Conservation (phyloP, 1,140 invertebrate genomes). For the Diachasmimorpha longicaudata region DNA sequence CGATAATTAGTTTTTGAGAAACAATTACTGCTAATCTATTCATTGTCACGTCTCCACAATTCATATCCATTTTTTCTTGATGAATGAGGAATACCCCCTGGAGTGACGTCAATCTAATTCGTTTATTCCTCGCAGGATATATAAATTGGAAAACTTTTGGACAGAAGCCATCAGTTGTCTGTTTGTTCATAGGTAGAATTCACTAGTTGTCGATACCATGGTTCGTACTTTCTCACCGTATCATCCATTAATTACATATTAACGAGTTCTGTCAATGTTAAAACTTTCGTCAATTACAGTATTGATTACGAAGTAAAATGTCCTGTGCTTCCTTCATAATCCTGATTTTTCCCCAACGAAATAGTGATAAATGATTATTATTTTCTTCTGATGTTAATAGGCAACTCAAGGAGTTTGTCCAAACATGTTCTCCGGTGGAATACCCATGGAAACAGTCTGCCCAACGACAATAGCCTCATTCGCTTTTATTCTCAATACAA, state of each 20-base stretch:
- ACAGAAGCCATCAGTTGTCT: neutral
- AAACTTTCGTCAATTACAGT: too few species aligned
- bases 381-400: neutral
- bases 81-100: too few species aligned
- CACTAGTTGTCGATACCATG: neutral
- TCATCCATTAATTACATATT: neutral
- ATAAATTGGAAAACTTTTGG: too few species aligned
- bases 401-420: constrained; percentile 18
- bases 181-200: neutral
- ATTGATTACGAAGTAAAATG: too few species aligned
- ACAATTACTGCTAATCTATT: neutral
- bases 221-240: neutral
- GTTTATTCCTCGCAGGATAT: too few species aligned
- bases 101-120: too few species aligned
- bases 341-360: too few species aligned
- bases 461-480: neutral
- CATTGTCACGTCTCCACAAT: neutral
- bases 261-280: too few species aligned
- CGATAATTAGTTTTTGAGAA: neutral
- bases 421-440: constrained; percentile 36
- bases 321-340: too few species aligned
- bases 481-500: constrained; percentile 28
- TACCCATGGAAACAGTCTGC: constrained; percentile 34
- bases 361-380: too few species aligned
- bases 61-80: neutral